Evolutionary conservation across 2,113 vertebrate genomes (phyloP).

Genomic region (Daboia siamensis): DNA sequence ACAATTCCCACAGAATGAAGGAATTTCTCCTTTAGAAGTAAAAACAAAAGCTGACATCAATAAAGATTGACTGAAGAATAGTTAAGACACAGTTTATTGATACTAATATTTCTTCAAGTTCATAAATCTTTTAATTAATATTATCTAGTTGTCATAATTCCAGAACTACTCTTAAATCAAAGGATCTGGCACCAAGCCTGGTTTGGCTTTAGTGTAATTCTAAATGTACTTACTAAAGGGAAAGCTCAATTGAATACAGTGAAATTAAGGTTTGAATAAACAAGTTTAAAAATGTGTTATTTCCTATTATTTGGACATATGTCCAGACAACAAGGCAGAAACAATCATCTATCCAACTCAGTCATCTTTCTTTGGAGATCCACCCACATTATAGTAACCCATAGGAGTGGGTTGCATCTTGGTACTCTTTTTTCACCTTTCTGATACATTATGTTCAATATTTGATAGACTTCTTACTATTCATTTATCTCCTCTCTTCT

Average conservation of each 20-base stretch:
- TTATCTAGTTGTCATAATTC: not conserved
- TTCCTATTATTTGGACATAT: not conserved
- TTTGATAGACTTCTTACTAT: not conserved
- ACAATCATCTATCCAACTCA: not conserved
- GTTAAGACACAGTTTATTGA: not conserved
- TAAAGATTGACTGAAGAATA: not conserved
- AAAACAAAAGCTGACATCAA: not conserved
- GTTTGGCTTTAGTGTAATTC: not conserved
- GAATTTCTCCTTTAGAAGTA: not conserved
- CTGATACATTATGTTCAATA: not conserved
- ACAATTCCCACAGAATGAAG: not conserved
- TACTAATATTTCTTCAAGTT: not conserved
- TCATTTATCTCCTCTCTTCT: not conserved
- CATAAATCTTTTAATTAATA: slow-evolving; percentile 1
- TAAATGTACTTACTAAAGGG: not conserved
- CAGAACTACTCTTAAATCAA: not conserved
- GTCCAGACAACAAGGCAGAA: not conserved
- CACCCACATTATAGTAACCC: not conserved
- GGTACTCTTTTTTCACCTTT: not conserved
- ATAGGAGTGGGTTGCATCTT: not conserved
- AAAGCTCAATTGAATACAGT: not conserved
- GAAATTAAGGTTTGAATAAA: not conserved
- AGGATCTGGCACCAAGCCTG: not conserved
- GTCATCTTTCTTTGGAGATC: not conserved
- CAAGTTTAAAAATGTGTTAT: not conserved